Evolutionary conservation across 2,888 invertebrate species (phyloP), one percentile per base, ranked within the genome.

Genomic region (Nebria salina): DNA sequence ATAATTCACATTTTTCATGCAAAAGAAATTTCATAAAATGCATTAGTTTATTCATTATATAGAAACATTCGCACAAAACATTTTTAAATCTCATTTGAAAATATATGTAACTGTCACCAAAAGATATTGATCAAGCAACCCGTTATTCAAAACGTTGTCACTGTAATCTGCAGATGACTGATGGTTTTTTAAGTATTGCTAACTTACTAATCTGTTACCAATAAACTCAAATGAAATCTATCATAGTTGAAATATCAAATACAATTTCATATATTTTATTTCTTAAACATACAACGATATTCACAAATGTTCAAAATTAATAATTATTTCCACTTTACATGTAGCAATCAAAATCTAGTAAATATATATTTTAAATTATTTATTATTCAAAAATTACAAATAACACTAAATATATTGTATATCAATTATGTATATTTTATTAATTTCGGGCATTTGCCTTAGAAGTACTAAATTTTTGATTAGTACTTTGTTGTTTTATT

Each of bases 171-270:
- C 64, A 64, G 73, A 65, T 78, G 78, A 78, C 78, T 78, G 78
- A 78, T 78, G 78, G 78, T 41, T 78, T 78, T 78, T 74, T 73
- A 78, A 78, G 78, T 78, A 73, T 78, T 73, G 72, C 78, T 65
- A 73, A 78, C 54, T 54, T 54, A 54, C 54, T 54, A 54, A 54
- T 54, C 54, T 54, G 11, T 54, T 54, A 54, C 54, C 54, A 13
- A 54, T 54, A 54, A 11, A 11, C 8, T 54, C 13, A 13, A 54
- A 54, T 54, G 54, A 54, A 54, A 54, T 54, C 13, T 54, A 54
- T 34, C 2, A 34, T 54, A 54, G 54, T 54, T 11, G 11, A 54
- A 54, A 54, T 11, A 54, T 54, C 54, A 13, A 54, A 54, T 13
- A 11, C 54, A 54, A 34, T 34, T 34, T 34, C 5, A 34, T 34